Evolutionary conservation across 2,113 vertebrate species (phyloP), one percentile per base, ranked within the genome.

Genomic region (Lasiurus borealis): DNA sequence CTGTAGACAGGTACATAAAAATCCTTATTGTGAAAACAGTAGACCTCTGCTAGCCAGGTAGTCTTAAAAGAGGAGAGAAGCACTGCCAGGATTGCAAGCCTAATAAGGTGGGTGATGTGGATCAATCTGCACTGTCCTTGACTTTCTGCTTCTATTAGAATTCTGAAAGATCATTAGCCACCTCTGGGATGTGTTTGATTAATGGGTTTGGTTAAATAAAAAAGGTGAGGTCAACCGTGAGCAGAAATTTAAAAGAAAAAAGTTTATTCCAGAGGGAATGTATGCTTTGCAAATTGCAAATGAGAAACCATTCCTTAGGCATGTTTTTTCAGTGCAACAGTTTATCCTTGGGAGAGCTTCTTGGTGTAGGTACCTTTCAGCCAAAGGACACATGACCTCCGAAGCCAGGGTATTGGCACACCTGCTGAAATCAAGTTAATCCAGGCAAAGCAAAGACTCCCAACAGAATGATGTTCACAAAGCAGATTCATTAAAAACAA

Each of bases 131-230:
- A 93, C 95, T 97, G 98, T 97, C 98, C 98, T 98, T 98, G 98
- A 98, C 98, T 98, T 98, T 98, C 97, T 98, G 96, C 96, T 98
- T 97, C 97, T 97, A 72, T 97, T 98, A 97, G 95, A 98, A 98
- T 98, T 98, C 98, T 97, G 89, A 96, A 97, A 98, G 97, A 98
- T 98, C 97, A 97, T 98, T 98, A 98, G 94, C 94, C 75, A 97
- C 97, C 97, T 97, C 97, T 97, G 97, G 98, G 98, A 98, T 97
- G 85, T 96, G 90, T 97, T 98, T 98, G 98, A 98, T 98, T 98
- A 98, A 98, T 98, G 97, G 96, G 69, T 96, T 98, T 97, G 89
- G 95, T 98, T 98, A 98, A 98, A 98, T 97, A 98, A 98, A 98
- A 98, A 95, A 96, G 76, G 82, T 96, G 97, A 98, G 97, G 97